Evolutionary conservation across 2,113 vertebrate species (phyloP).

Genomic region (Pyrgilauda ruficollis): DNA sequence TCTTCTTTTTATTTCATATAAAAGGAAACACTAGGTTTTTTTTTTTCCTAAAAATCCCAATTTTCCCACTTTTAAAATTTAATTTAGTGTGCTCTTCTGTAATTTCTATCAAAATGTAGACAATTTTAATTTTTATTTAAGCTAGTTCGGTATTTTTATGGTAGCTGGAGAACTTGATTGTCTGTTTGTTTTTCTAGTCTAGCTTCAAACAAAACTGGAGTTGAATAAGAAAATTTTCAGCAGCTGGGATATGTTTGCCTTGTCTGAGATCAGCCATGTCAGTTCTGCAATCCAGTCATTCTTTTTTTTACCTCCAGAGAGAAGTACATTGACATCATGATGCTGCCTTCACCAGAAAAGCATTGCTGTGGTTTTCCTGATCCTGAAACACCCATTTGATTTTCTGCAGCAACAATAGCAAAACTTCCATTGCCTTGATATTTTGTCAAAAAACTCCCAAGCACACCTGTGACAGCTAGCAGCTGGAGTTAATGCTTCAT

Average conservation of each 20-base stretch:
- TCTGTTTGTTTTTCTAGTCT: neutral
- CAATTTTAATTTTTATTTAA: neutral
- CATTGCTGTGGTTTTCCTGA: neutral
- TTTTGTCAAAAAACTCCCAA: neutral
- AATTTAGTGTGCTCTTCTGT: neutral
- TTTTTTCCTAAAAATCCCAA: accelerated
- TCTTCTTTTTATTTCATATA: neutral
- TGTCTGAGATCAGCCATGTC: neutral
- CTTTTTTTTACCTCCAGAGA: neutral
- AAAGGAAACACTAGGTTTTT: neutral
- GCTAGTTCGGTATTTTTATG: neutral
- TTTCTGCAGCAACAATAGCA: neutral
- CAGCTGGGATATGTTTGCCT: neutral
- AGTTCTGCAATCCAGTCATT: neutral
- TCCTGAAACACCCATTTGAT: neutral
- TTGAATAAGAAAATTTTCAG: neutral
- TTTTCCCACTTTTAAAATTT: accelerated
- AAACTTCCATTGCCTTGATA: neutral
- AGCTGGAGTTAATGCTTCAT: neutral
- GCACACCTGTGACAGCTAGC: neutral
- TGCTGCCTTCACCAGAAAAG: neutral
- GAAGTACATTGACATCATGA: accelerated
- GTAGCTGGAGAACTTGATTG: neutral
- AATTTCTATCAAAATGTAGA: neutral
- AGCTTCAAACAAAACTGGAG: neutral